These are phyloP conservation scores for Amphiprion percula DNA, from an alignment of 2,113 vertebrate genomes.

Conservation along the genomic window DNA sequence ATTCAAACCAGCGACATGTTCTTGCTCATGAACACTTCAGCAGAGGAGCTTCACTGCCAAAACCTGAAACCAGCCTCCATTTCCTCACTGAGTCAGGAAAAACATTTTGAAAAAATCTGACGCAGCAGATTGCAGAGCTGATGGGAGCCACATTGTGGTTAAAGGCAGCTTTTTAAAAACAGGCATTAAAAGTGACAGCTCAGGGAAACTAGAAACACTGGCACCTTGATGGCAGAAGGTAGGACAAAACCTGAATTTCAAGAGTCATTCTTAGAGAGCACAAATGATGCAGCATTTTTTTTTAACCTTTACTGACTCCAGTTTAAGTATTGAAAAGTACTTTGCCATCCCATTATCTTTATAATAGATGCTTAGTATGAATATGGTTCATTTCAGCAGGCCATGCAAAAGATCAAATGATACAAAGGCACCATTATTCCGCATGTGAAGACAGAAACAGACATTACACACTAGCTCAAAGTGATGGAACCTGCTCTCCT, in stretches of 20 bases:
- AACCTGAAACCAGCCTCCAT: not conserved
- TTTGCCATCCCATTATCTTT: not conserved
- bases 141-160: not conserved
- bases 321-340: not conserved
- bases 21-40: constrained; percentile 25
- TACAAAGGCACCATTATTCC: not conserved
- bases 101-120: not conserved
- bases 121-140: not conserved
- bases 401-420: not conserved
- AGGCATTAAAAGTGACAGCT: not conserved
- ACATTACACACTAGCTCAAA: not conserved
- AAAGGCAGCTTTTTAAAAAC: constrained; percentile 11
- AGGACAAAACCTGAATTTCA: too few relatives aligned
- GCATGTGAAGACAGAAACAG: too few relatives aligned
- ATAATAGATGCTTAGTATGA: not conserved
- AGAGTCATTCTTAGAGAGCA: not conserved
- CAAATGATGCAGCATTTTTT: too few relatives aligned
- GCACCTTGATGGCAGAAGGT: not conserved
- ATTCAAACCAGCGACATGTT: not conserved
- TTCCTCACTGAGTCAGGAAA: not conserved
- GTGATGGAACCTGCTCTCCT: not conserved
- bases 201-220: not conserved
- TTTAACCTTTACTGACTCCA: not conserved
- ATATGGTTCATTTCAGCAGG: too few relatives aligned
- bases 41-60: not conserved